phyloP scores from a whole-genome alignment of 2,113 vertebrate species.

The Vulpes ferrilata region DNA sequence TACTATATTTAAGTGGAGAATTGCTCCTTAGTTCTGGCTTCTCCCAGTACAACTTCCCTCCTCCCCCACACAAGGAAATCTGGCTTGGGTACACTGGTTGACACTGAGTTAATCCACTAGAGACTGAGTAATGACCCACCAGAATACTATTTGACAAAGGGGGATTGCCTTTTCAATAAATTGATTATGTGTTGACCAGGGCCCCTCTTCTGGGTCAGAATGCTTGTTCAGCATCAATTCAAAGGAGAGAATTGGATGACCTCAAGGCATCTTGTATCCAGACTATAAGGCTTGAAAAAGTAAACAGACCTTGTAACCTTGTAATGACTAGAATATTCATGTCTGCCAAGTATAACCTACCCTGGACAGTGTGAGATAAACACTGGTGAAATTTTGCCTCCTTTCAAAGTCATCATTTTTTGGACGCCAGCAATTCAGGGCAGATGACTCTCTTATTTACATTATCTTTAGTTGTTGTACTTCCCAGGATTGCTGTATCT shows the following conservation, averaged over 20 bases:
- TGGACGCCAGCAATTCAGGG: background rate
- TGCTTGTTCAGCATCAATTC: background rate
- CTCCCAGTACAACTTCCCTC: background rate
- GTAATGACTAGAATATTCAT: background rate
- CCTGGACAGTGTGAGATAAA: background rate
- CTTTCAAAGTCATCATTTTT: conserved; percentile 50
- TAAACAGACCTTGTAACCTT: background rate
- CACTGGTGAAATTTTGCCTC: background rate
- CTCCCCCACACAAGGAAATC: background rate
- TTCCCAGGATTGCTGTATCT: background rate
- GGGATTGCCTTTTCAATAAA: background rate
- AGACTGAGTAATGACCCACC: background rate
- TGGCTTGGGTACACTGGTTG: background rate
- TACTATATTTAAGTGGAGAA: background rate
- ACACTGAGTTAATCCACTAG: background rate
- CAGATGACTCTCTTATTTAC: background rate
- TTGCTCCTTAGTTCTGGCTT: background rate
- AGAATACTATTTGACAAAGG: conserved; percentile 16
- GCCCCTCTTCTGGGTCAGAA: background rate
- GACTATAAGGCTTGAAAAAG: background rate
- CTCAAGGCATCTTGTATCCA: background rate
- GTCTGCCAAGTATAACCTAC: background rate
- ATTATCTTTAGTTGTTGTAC: background rate
- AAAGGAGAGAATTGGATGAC: background rate
- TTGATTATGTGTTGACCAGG: background rate